Conservation (phyloP, 2,797 vertebrate genomes). For the Tachyglossus aculeatus region DNA sequence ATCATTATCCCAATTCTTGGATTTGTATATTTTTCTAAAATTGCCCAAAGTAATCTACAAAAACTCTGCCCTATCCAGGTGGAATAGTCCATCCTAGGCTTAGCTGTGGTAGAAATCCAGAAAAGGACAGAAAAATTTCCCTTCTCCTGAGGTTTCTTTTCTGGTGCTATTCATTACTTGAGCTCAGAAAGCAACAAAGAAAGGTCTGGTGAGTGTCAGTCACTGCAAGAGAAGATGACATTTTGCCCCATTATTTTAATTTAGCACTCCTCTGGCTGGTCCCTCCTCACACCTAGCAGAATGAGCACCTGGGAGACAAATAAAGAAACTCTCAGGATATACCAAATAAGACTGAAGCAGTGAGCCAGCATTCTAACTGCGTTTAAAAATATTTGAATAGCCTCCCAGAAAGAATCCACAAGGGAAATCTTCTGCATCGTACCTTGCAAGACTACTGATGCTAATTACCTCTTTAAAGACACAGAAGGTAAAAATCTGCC, state of each 20-base stretch:
- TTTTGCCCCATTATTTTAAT: background rate
- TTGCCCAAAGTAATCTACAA: too few relatives aligned
- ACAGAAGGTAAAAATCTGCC: too few relatives aligned
- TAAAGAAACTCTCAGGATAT: fast-evolving
- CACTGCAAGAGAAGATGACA: background rate
- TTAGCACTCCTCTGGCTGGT: too few relatives aligned
- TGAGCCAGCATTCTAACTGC: background rate
- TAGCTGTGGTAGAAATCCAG: too few relatives aligned
- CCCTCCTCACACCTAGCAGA: too few relatives aligned
- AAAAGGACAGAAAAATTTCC: too few relatives aligned
- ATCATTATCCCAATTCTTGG: too few relatives aligned
- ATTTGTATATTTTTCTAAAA: too few relatives aligned
- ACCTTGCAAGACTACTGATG: background rate
- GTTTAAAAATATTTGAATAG: background rate
- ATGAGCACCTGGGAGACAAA: background rate
- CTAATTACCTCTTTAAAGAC: too few relatives aligned
- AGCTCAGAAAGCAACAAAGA: background rate
- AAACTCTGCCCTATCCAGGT: too few relatives aligned
- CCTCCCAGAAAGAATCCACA: fast-evolving
- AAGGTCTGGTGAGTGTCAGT: background rate
- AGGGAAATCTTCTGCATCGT: background rate
- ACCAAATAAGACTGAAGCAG: background rate
- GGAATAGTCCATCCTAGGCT: too few relatives aligned
- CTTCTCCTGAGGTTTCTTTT: too few relatives aligned
- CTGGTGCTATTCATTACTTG: background rate